Base-by-base conservation (phyloP, 2,113 vertebrate genomes). In the Ctenodactylus gundi region DNA sequence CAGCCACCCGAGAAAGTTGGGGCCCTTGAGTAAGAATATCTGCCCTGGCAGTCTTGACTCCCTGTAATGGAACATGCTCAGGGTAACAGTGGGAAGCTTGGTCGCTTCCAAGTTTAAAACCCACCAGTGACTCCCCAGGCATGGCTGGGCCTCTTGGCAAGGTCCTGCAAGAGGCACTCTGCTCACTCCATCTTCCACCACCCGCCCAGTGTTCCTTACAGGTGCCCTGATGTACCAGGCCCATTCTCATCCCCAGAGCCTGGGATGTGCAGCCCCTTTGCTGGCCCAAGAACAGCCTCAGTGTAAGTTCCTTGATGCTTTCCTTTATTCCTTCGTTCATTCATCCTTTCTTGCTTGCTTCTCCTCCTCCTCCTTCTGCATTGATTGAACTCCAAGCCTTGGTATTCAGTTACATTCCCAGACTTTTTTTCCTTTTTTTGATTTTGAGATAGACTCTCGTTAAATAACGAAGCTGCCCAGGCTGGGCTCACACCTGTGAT, bases 11-110 rank as follows among this genome's bases (percentile, higher is more conserved):
- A n/a, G 41, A 6, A 41, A 53, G 64, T 64, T 41, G 60, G 67
- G 27, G 29, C 44, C 49, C 41, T 83, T 41, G 39, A 31, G 53
- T 36, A 81, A 68, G 75, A 85, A 15, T 60, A 85, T 49, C 78
- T 62, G 11, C 13, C 86, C 57, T 68, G 9, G 41, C 76, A 49
- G 55, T 83, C 72, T 81, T 36, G 21, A 87, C 53, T 85, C 72
- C 27, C 34, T 31, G 60, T 57, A 58, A 68, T 12, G 55, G 62
- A 93, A 85, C 68, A 82, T 91, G 60, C 72, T 85, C 46, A 72
- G 15, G 58, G 39, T 44, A 88, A 62, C 44, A 44, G 31, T 4
- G 64, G 65, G 44, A 76, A 85, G 72, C 73, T 57, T 44, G 72
- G 51, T 6, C 14, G 39, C 60, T 39, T 76, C 39, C 46, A 88